These are phyloP conservation scores for Alaudala cheleensis DNA, from an alignment of 2,113 vertebrate genomes.

Conservation along the genomic window DNA sequence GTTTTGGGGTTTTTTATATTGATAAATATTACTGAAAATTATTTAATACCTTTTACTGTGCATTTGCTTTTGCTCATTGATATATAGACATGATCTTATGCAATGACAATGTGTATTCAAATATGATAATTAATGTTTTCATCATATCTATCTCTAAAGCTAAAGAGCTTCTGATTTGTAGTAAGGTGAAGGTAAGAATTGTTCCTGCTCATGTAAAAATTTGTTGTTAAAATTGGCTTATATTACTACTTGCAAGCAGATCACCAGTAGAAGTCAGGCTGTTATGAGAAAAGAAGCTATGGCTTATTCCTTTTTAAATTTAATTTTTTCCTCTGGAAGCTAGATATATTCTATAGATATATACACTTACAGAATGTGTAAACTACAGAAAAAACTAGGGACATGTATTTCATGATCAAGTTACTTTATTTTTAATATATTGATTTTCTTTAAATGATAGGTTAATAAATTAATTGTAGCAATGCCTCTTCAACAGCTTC, in stretches of 20 bases:
- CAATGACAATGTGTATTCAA: neutral
- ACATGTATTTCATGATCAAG: neutral
- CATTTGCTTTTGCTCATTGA: neutral
- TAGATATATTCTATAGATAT: neutral
- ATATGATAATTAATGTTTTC: neutral
- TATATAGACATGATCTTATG: neutral
- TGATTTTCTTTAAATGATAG: neutral
- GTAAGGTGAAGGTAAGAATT: neutral
- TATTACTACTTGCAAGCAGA: neutral
- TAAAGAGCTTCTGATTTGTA: neutral
- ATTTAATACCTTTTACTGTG: neutral
- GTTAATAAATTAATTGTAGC: neutral
- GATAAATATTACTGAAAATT: neutral
- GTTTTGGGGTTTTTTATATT: neutral
- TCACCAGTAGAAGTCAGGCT: neutral
- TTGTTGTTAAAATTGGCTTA: neutral
- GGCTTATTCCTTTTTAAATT: neutral
- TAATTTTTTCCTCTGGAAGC: neutral
- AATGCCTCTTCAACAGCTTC: neutral
- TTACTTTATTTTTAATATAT: neutral
- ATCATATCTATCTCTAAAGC: neutral
- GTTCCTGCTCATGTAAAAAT: fast-evolving
- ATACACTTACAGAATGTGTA: neutral
- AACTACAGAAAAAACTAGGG: neutral
- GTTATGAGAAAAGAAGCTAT: neutral